phyloP scores from a whole-genome alignment of 2,888 invertebrate species.

The Lasioglossum figueresi region DNA sequence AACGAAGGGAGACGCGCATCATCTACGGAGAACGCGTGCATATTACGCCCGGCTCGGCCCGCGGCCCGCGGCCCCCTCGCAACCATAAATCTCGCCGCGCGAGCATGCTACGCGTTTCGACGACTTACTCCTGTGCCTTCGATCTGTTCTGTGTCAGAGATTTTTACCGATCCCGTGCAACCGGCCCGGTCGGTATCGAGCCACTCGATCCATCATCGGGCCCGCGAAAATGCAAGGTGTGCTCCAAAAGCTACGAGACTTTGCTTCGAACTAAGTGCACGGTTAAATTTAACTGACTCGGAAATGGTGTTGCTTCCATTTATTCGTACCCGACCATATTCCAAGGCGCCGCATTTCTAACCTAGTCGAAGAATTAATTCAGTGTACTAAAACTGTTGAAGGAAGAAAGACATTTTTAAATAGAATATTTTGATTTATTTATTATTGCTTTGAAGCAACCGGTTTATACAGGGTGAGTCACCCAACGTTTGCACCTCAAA shows the following conservation, averaged over 20 bases:
- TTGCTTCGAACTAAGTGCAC: too few species aligned
- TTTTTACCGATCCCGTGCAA: conserved; percentile 47
- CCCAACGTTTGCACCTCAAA: too few species aligned
- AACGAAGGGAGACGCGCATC: conserved; percentile 55
- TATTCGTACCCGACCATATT: too few species aligned
- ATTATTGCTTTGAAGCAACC: too few species aligned
- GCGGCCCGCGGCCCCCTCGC: conserved; percentile 30
- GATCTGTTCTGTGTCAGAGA: conserved; percentile 58
- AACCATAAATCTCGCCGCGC: conserved; percentile 57
- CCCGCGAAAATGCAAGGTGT: not conserved
- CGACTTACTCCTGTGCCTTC: conserved; percentile 62
- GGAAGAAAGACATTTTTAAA: too few species aligned
- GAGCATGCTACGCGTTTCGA: conserved; percentile 51
- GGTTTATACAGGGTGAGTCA: too few species aligned
- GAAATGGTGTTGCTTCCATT: too few species aligned
- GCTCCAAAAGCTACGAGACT: not conserved
- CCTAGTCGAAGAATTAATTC: too few species aligned
- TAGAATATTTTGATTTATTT: too few species aligned
- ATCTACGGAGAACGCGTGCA: conserved; percentile 54
- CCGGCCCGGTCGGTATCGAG: not conserved
- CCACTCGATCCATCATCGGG: not conserved
- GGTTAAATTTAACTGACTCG: too few species aligned
- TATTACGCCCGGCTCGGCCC: conserved; percentile 51
- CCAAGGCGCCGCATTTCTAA: too few species aligned
- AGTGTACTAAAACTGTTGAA: too few species aligned